phyloP scores from a whole-genome alignment of 1,140 invertebrate genomes.

The Hylaeus volcanicus region DNA sequence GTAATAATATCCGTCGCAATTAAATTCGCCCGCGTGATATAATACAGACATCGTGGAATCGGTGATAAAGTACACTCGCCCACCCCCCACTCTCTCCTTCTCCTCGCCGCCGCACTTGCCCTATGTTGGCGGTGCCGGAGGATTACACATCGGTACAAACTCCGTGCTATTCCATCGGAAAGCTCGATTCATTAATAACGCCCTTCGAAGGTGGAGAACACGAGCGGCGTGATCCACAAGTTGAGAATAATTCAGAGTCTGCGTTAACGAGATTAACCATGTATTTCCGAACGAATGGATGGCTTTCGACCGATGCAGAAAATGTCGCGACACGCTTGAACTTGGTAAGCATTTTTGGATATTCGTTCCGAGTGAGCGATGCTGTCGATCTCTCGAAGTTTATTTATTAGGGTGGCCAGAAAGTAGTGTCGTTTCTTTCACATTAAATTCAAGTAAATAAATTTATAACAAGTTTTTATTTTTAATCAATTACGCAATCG shows the following conservation, averaged over 20 bases:
- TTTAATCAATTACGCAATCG: too few relatives aligned
- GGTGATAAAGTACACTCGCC: conserved; percentile 31
- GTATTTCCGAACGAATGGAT: background rate
- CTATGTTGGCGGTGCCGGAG: conserved; percentile 6
- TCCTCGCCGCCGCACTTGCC: background rate
- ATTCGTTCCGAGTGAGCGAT: too few relatives aligned
- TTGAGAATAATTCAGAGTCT: conserved; percentile 4
- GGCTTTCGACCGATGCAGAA: background rate
- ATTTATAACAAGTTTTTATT: too few relatives aligned
- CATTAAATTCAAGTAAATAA: too few relatives aligned
- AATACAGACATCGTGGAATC: conserved; percentile 30
- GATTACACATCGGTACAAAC: conserved; percentile 40
- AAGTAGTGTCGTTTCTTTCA: too few relatives aligned
- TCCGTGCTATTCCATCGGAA: background rate
- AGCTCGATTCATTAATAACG: conserved; percentile 42
- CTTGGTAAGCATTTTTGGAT: too few relatives aligned
- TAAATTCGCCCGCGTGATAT: conserved; percentile 39
- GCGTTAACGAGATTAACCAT: background rate
- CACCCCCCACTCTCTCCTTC: background rate
- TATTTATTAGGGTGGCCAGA: too few relatives aligned
- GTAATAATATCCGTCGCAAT: conserved; percentile 37
- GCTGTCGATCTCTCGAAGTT: too few relatives aligned
- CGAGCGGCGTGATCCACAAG: background rate
- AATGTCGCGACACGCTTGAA: background rate
- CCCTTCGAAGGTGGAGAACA: background rate